phyloP scores from a whole-genome alignment of 1,140 invertebrate species.

The Leptinotarsa defecta region DNA sequence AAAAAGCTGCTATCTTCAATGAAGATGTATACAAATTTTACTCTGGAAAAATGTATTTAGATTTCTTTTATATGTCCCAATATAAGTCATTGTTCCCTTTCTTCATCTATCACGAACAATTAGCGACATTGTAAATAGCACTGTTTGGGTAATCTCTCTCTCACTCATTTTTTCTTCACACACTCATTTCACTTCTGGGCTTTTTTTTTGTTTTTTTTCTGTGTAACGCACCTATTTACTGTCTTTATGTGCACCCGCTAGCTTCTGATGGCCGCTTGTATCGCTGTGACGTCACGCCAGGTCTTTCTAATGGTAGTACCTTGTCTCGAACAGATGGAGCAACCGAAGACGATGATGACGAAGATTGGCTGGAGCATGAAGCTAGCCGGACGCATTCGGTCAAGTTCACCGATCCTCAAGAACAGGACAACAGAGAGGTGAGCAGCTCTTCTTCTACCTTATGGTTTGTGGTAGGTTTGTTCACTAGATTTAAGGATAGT shows the following conservation, averaged over 20 bases:
- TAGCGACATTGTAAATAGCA: neutral
- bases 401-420: constrained; percentile 84
- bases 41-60: no score
- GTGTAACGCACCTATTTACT: constrained; percentile 38
- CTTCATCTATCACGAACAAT: no score
- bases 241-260: constrained; percentile 40
- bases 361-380: constrained; percentile 80
- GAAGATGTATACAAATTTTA: no score
- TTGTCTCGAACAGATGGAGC: constrained; percentile 45
- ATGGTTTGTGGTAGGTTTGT: constrained; percentile 17
- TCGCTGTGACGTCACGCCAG: constrained; percentile 53
- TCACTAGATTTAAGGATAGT: constrained; percentile 17
- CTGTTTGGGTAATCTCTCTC: neutral
- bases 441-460: constrained; percentile 46
- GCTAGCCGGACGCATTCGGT: constrained; percentile 82
- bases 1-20: no score
- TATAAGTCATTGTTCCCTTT: no score
- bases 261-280: constrained; percentile 56
- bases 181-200: neutral
- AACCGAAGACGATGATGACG: constrained; percentile 66
- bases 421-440: constrained; percentile 76
- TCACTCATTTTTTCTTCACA: neutral
- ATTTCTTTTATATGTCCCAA: no score
- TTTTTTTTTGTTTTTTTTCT: constrained; percentile 18
- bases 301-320: constrained; percentile 52